These are phyloP conservation scores for Teleogryllus oceanicus DNA, from an alignment of 2,888 invertebrate species.

Conservation along the genomic window DNA sequence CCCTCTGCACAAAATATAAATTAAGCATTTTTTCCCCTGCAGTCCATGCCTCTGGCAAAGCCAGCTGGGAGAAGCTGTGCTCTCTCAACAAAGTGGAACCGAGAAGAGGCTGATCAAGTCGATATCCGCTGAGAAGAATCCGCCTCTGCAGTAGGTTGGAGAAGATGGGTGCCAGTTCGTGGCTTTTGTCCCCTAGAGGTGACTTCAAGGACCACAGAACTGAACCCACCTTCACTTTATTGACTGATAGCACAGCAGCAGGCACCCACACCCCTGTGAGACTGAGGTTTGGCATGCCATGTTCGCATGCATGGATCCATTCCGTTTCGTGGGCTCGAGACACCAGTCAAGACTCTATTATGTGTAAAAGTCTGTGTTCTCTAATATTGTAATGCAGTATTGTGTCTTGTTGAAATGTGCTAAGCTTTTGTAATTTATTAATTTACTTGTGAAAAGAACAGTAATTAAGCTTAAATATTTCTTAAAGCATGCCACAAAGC, in stretches of 20 bases:
- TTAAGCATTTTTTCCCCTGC: conserved; percentile 40
- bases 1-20: not conserved
- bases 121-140: conserved; percentile 47
- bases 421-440: conserved; percentile 18
- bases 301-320: not conserved
- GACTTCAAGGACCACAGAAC: not conserved
- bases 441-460: not conserved
- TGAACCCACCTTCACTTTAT: not conserved
- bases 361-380: not conserved
- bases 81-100: conserved; percentile 41
- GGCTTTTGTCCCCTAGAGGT: conserved; percentile 34
- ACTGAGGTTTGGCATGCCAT: not conserved
- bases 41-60: conserved; percentile 69
- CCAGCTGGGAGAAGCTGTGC: conserved; percentile 67
- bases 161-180: conserved; percentile 48
- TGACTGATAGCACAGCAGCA: not conserved
- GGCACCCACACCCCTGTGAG: not conserved
- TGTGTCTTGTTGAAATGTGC: conserved; percentile 18
- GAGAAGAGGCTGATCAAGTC: conserved; percentile 35
- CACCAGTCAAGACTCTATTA: not conserved
- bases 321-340: not conserved
- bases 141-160: conserved; percentile 43
- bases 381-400: not conserved
- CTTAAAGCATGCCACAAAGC: not conserved
- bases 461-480: conserved; percentile 7